A percentile compares a stretch with the other conserved stretches of the same genome.
phyloP scores from a whole-genome alignment of 1,140 invertebrate genomes.

The Platyscapa corneri region DNA sequence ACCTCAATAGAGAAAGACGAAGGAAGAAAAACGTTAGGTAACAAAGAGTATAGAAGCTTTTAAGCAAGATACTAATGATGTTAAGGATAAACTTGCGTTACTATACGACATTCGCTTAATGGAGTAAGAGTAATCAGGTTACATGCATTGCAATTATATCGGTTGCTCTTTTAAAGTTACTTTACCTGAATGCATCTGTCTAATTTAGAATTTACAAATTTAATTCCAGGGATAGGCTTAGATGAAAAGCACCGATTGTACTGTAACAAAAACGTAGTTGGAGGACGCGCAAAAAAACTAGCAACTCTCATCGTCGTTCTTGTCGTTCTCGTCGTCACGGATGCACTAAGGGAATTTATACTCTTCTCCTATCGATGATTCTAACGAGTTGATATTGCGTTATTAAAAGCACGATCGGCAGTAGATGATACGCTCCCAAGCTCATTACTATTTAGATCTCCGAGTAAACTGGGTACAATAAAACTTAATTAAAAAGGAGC shows the following conservation, averaged over 20 bases:
- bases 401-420: too few species aligned
- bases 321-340: too few species aligned
- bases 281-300: too few species aligned
- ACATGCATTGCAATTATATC: conserved; percentile 58
- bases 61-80: conserved; percentile 58
- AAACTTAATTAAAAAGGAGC: too few species aligned
- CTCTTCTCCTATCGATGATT: too few species aligned
- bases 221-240: not conserved
- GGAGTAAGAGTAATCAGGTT: conserved; percentile 55
- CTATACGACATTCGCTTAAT: conserved; percentile 35
- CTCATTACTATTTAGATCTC: too few species aligned
- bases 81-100: conserved; percentile 59
- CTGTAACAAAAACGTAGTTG: too few species aligned
- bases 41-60: conserved; percentile 48
- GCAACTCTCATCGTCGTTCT: too few species aligned
- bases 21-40: not conserved
- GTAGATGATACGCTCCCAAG: too few species aligned
- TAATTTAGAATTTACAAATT: conserved; percentile 25
- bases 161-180: conserved; percentile 13
- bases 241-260: not conserved
- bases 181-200: not conserved
- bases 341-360: too few species aligned
- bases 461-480: too few species aligned
- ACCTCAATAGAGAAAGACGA: not conserved
- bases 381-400: too few species aligned